phyloP scores from a whole-genome alignment of 2,888 invertebrate species.

The Brachyptera risi region DNA sequence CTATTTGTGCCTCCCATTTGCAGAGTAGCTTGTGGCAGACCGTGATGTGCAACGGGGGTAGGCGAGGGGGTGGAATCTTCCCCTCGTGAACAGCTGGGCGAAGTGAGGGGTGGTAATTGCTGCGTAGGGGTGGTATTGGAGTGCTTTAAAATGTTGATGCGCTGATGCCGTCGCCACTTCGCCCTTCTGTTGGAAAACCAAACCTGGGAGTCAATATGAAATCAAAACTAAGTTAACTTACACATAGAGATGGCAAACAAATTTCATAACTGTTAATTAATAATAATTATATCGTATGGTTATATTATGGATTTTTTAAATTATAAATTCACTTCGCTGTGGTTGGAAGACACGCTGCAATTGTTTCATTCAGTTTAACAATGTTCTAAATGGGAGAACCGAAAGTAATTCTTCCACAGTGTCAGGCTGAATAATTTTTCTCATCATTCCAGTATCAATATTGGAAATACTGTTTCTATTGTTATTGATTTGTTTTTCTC shows the following conservation, averaged over 20 bases:
- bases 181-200: slow-evolving; percentile 99
- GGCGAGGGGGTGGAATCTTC: slow-evolving; percentile 57
- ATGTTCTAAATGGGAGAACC: too few species aligned
- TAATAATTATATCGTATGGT: too few species aligned
- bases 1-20: slow-evolving; percentile 88
- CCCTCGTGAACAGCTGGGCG: slow-evolving; percentile 42
- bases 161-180: slow-evolving; percentile 95
- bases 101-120: slow-evolving; percentile 39
- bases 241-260: slow-evolving; percentile 2
- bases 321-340: too few species aligned
- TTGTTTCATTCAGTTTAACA: too few species aligned
- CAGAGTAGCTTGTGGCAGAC: slow-evolving; percentile 50
- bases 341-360: too few species aligned
- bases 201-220: slow-evolving; percentile 76
- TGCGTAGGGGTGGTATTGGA: slow-evolving; percentile 35
- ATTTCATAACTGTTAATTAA: too few species aligned
- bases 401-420: too few species aligned
- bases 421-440: too few species aligned
- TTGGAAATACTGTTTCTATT: too few species aligned
- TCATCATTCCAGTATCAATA: too few species aligned
- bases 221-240: slow-evolving; percentile 26
- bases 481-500: too few species aligned
- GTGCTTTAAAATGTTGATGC: slow-evolving; percentile 88
- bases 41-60: slow-evolving; percentile 46
- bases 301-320: too few species aligned